Evolutionary conservation across 2,797 vertebrate species (phyloP), one percentile per base, ranked within the genome.

Genomic region (Dermochelys coriacea): DNA sequence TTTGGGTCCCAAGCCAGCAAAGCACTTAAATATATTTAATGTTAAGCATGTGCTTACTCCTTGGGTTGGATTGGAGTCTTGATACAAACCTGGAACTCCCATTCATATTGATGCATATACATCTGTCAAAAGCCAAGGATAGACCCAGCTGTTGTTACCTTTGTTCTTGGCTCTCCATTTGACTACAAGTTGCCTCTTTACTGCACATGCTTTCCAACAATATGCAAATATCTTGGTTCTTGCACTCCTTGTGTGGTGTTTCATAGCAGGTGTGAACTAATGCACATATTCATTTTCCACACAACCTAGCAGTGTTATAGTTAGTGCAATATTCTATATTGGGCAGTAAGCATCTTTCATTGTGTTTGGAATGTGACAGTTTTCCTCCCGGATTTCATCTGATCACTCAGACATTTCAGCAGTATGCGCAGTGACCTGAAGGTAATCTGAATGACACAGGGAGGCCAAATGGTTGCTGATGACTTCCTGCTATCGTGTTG

Each of bases 301-400:
- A 84, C 86, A 91, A 94, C 91, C 83, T 95, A 91, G 93, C 81
- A 94, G 91, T 61, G 93, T 96, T 97, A 94, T 88, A 95, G 96
- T 84, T 92, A 87, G 92, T 51, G 91, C 97, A 98, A 94, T 95
- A 94, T 97, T 94, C 57, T 92, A 97, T 97, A 98, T 98, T 85
- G 37, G 94, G 97, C 94, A 98, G 96, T 94, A 97, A 98, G 97
- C 97, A 93, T 97, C 89, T 98, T 97, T 98, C 98, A 97, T 98
- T 98, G 98, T 85, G 95, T 97, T 98, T 97, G 98, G 98, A 98
- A 98, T 78, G 97, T 51, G 91, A 98, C 95, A 97, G 96, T 93
- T 97, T 97, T 96, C 93, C 98, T 98, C 98, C 98, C 98, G 98
- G 98, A 97, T 98, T 97, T 98, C 96, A 98, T 98, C 99, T 97